Conservation (phyloP, 2,888 invertebrate species). For the Andricus curvator region DNA sequence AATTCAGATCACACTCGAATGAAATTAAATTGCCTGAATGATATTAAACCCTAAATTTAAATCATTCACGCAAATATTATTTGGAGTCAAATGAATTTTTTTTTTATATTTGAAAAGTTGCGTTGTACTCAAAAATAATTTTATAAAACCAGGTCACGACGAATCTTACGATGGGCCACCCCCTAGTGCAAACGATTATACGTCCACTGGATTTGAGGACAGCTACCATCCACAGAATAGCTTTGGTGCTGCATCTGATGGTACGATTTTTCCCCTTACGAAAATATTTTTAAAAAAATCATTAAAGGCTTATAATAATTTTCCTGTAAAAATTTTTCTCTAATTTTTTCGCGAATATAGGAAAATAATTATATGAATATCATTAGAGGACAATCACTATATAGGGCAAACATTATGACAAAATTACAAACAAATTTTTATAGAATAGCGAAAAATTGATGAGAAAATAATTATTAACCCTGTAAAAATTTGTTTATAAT, state of each 20-base stretch:
- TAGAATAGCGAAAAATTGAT: too few relatives aligned
- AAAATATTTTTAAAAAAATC: too few relatives aligned
- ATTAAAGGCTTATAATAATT: too few relatives aligned
- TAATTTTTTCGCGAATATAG: too few relatives aligned
- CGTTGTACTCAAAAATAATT: conserved; percentile 13
- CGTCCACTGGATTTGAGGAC: conserved; percentile 44
- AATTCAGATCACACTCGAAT: not conserved
- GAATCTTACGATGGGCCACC: conserved; percentile 68
- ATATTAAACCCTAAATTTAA: not conserved
- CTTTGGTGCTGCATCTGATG: conserved; percentile 46
- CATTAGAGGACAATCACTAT: too few relatives aligned
- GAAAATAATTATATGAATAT: too few relatives aligned
- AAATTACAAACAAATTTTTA: too few relatives aligned
- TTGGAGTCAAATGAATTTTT: not conserved
- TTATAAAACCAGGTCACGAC: conserved; percentile 49
- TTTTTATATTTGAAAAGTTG: too few relatives aligned
- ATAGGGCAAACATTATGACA: too few relatives aligned
- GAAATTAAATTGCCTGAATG: not conserved
- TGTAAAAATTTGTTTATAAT: too few relatives aligned
- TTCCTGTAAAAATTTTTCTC: too few relatives aligned
- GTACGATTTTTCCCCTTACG: conserved; percentile 42
- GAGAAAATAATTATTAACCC: too few relatives aligned
- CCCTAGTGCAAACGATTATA: conserved; percentile 63
- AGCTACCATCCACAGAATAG: conserved; percentile 22
- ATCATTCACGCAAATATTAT: not conserved